A percentile compares a stretch with the other conserved stretches of the same genome.
Conservation (phyloP, 2,113 vertebrate genomes). For the Orcinus orca region DNA sequence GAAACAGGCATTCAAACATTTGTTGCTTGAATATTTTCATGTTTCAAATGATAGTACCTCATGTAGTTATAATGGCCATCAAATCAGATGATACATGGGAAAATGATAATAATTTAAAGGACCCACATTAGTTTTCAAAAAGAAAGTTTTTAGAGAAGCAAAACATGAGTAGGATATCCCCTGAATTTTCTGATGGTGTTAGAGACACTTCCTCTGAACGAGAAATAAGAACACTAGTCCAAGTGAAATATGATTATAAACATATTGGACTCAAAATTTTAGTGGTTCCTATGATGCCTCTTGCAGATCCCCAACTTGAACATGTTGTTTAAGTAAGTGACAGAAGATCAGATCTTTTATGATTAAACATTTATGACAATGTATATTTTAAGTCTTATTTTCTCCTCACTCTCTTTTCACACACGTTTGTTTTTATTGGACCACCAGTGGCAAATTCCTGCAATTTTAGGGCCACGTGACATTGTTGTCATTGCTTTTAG, state of each 20-base stretch:
- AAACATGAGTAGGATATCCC: not conserved
- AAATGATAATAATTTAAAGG: not conserved
- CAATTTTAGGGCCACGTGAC: constrained; percentile 84
- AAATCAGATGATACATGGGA: not conserved
- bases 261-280: not conserved
- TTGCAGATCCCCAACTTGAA: not conserved
- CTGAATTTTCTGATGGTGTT: not conserved
- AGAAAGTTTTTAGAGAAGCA: not conserved
- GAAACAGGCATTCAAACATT: not conserved
- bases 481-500: constrained; percentile 86
- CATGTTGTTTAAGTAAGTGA: constrained; percentile 6
- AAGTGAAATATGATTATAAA: not conserved
- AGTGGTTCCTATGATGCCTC: not conserved
- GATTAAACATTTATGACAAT: constrained; percentile 26
- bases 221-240: not conserved
- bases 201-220: not conserved
- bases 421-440: constrained; percentile 77
- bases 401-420: constrained; percentile 18
- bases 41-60: not conserved
- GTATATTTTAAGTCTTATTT: constrained; percentile 70
- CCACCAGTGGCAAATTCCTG: constrained; percentile 75
- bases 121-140: not conserved
- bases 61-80: not conserved
- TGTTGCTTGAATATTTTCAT: not conserved
- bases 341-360: not conserved